Evolutionary conservation across 2,797 vertebrate genomes (phyloP).

Genomic region (Halcyon smyrnensis): DNA sequence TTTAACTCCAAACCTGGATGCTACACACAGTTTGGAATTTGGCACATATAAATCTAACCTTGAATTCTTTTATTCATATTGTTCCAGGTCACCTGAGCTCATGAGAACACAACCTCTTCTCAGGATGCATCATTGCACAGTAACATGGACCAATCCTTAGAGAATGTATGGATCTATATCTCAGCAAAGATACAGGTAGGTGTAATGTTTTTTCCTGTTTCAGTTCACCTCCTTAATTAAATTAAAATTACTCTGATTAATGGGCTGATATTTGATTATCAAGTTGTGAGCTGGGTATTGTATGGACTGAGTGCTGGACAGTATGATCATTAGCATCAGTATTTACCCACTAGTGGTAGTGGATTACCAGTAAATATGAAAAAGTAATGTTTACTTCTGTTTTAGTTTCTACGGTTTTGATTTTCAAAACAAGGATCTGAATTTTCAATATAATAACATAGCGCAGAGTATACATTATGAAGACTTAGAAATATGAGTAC

Average conservation of each 20-base stretch:
- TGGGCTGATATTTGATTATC: not conserved
- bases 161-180: not conserved
- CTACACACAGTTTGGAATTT: not conserved
- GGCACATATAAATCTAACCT: not conserved
- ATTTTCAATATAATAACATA: not conserved
- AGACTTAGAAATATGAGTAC: not conserved
- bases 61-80: not conserved
- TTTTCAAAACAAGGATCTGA: not conserved
- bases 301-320: not conserved
- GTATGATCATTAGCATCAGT: too few relatives aligned
- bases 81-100: not conserved
- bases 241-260: not conserved
- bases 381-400: not conserved
- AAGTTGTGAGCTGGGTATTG: not conserved
- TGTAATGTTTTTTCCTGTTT: not conserved
- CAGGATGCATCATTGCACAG: not conserved
- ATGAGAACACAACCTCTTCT: not conserved
- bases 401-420: not conserved
- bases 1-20: not conserved
- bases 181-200: not conserved
- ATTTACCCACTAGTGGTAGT: not conserved
- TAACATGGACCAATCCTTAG: not conserved
- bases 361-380: not conserved
- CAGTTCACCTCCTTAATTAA: not conserved
- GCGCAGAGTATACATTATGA: fast-evolving